Evolutionary conservation across 2,888 invertebrate genomes (phyloP), one percentile per base, ranked within the genome.

Genomic region (Strigamia transsilvanica): DNA sequence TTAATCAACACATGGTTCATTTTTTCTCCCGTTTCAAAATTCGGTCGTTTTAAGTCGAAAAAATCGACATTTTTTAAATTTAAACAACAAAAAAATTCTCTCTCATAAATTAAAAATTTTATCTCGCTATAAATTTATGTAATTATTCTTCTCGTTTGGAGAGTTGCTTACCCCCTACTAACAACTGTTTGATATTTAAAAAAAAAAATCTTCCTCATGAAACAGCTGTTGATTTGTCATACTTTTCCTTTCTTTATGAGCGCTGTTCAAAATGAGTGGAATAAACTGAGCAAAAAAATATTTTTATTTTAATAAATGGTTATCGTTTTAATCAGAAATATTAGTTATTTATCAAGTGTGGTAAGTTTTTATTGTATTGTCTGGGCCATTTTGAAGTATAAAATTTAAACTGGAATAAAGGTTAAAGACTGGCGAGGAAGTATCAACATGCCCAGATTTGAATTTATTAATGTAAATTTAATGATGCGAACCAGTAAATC

Each of bases 121-220:
- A 27, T 27, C 27, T 27, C 27, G 27, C 27, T 27, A 27, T 27
- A 21, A 56, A n/a, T 56, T 18, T 46, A 46, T 46, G 0, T 15
- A 56, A 56, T 56, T 56, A 56, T 56, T 56, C 21, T 56, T 18
- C 56, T 2, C 56, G 10, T 18, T 56, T 56, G 18, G 38, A 6
- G 18, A 56, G 56, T 56, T 56, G 56, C 56, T 56, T 56, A 56
- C 56, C 56, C 56, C 56, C 56, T 56, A 56, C 56, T 4, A 56
- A 56, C 56, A 56, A 56, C 56, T 56, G 56, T 56, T 56, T 56
- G 21, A 56, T 56, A 56, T 56, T 56, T n/a, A 51, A 51, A 56
- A 56, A 56, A 56, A 56, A 56, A 56, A n/a, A 4, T 38, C 18
- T 56, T 18, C 56, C 21, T 18, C 21, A 18, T n/a, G 21, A 18